Percentiles rank a stretch among this genome's conserved stretches.
Evolutionary conservation across 2,113 vertebrate species (phyloP).

Genomic region (Oceanodroma tethys): DNA sequence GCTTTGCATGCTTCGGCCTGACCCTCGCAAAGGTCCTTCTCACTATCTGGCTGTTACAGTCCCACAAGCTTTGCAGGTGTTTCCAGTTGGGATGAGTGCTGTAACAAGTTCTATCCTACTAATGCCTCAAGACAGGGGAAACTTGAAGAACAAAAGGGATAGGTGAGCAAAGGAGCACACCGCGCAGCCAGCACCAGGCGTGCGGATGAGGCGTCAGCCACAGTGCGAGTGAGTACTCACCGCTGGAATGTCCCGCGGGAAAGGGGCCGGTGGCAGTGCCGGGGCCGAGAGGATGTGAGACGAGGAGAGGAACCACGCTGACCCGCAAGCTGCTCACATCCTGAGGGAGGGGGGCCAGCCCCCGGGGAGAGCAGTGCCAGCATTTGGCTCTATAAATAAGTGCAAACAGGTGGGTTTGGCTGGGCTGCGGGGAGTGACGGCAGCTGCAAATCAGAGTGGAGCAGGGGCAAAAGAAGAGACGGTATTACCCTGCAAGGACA

Average conservation of each 20-base stretch:
- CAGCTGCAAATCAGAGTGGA: not conserved
- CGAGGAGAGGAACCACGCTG: not conserved
- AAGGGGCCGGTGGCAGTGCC: not conserved
- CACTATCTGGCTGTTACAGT: not conserved
- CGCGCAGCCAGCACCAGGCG: not conserved
- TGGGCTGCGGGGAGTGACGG: not conserved
- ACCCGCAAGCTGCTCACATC: not conserved
- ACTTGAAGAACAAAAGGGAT: not conserved
- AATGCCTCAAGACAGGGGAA: not conserved
- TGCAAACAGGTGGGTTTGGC: not conserved
- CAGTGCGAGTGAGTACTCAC: not conserved
- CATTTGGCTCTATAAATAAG: not conserved
- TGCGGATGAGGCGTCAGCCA: fast-evolving
- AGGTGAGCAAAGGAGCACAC: not conserved
- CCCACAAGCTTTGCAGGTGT: not conserved
- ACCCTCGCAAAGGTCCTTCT: not conserved
- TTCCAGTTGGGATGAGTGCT: not conserved
- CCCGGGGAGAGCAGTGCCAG: fast-evolving
- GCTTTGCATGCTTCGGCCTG: not conserved
- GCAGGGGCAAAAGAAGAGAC: not conserved
- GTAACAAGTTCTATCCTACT: not conserved
- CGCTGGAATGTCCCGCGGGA: not conserved
- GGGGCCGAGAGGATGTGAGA: not conserved
- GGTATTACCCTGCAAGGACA: not conserved
- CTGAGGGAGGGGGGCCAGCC: not conserved